These are phyloP conservation scores for Chaetodon trifasciatus DNA, from an alignment of 2,797 vertebrate species.

Conservation along the genomic window DNA sequence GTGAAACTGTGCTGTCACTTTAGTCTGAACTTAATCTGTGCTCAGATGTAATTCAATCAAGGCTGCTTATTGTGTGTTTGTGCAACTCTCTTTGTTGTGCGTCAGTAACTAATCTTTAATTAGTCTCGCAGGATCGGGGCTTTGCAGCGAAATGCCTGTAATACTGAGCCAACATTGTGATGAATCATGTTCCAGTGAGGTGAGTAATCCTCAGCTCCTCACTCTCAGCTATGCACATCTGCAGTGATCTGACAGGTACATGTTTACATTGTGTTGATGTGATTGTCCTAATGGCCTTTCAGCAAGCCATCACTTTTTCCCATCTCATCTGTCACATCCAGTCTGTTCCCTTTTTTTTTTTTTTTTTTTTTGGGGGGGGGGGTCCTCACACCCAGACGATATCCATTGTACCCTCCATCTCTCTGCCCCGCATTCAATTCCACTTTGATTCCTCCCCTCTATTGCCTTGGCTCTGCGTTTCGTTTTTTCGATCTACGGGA, in stretches of 20 bases:
- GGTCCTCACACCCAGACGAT: slow-evolving; percentile 6
- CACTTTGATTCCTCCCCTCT: slow-evolving; percentile 58
- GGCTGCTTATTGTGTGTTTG: slow-evolving; percentile 3
- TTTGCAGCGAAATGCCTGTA: slow-evolving; percentile 1
- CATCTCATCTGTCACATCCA: slow-evolving; percentile 49
- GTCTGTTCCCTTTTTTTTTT: slow-evolving; percentile 2
- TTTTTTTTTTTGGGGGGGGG: not conserved
- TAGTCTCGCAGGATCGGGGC: slow-evolving; percentile 9
- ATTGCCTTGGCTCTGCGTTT: slow-evolving; percentile 34
- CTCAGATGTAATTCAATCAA: slow-evolving; percentile 14
- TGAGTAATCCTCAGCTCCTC: slow-evolving; percentile 41
- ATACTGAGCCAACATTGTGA: not conserved
- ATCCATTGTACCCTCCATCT: slow-evolving; percentile 27
- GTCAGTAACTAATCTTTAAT: slow-evolving; percentile 41
- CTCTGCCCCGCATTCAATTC: slow-evolving; percentile 45
- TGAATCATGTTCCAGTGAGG: slow-evolving; percentile 20
- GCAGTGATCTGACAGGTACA: slow-evolving; percentile 35
- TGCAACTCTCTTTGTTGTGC: slow-evolving; percentile 10
- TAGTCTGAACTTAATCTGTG: not conserved
- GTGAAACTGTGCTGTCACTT: slow-evolving; percentile 5
- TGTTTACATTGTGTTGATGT: slow-evolving; percentile 36
- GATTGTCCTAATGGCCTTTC: slow-evolving; percentile 64
- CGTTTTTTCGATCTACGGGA: slow-evolving; percentile 53
- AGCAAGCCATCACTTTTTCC: slow-evolving; percentile 44
- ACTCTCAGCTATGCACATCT: slow-evolving; percentile 20